phyloP scores from a whole-genome alignment of 2,888 invertebrate species.

The Bruchidius siliquastri region DNA sequence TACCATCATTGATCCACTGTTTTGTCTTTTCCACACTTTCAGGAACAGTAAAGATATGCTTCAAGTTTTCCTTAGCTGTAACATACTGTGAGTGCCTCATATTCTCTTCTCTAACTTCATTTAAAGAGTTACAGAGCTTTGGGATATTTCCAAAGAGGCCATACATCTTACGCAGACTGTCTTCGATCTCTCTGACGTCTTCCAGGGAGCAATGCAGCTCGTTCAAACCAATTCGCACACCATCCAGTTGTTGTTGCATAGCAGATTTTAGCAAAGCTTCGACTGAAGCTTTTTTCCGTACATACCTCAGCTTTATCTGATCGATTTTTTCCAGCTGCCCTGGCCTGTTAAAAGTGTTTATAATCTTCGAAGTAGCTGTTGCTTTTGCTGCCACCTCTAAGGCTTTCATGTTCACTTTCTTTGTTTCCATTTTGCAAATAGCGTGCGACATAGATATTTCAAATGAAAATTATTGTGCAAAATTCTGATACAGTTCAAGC shows the following conservation, averaged over 20 bases:
- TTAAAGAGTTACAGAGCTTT: constrained; percentile 73
- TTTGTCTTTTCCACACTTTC: constrained; percentile 93
- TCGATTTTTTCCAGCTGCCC: constrained; percentile 92
- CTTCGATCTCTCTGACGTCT: constrained; percentile 72
- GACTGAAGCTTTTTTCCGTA: constrained; percentile 80
- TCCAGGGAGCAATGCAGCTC: constrained; percentile 81
- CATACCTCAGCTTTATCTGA: constrained; percentile 69
- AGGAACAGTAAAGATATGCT: constrained; percentile 96
- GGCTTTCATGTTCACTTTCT: constrained; percentile 55
- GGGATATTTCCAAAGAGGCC: constrained; percentile 72
- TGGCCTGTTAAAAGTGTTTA: constrained; percentile 88
- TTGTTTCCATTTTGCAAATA: constrained; percentile 1
- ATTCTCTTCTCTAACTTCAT: constrained; percentile 87
- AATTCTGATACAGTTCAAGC: too few relatives aligned
- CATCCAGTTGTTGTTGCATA: constrained; percentile 96
- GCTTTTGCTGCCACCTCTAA: constrained; percentile 74
- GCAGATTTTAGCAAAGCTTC: constrained; percentile 97
- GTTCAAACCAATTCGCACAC: constrained; percentile 88
- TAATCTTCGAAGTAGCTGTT: constrained; percentile 77
- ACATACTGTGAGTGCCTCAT: constrained; percentile 94
- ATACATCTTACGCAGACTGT: constrained; percentile 71
- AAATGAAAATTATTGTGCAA: too few relatives aligned
- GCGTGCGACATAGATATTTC: too few relatives aligned
- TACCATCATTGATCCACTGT: constrained; percentile 91
- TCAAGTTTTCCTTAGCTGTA: constrained; percentile 96